Conservation (phyloP, 2,797 vertebrate genomes). For the Oreochromis mossambicus region DNA sequence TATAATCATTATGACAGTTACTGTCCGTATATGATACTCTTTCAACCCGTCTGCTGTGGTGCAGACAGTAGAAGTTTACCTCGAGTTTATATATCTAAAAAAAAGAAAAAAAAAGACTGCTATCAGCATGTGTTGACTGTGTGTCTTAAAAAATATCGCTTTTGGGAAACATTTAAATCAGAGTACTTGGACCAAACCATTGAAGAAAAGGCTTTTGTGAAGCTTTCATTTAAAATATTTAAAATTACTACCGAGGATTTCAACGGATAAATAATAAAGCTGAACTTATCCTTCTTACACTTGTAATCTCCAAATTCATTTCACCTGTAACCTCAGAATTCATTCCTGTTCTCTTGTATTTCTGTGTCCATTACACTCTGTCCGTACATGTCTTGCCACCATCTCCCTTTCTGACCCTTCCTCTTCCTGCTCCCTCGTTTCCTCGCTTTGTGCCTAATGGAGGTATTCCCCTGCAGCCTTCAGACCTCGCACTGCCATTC, state of each 20-base stretch:
- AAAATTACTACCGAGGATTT: not conserved
- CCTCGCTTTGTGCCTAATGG: slow-evolving; percentile 52
- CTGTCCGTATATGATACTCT: not conserved
- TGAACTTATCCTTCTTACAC: not conserved
- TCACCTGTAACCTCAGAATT: not conserved
- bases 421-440: slow-evolving; percentile 15
- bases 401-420: slow-evolving; percentile 35
- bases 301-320: not conserved
- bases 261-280: not conserved
- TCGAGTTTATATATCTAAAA: not conserved
- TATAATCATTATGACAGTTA: slow-evolving; percentile 14
- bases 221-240: not conserved
- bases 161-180: not conserved
- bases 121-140: not conserved
- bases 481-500: slow-evolving; percentile 46
- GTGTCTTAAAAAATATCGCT: not conserved
- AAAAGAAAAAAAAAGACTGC: not conserved
- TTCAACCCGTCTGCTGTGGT: not conserved
- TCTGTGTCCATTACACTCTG: not conserved
- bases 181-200: not conserved
- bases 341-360: not conserved
- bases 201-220: not conserved
- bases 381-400: not conserved
- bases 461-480: slow-evolving; percentile 61
- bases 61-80: not conserved